Conservation (phyloP, 2,113 vertebrate species). For the Blennius ocellaris region DNA sequence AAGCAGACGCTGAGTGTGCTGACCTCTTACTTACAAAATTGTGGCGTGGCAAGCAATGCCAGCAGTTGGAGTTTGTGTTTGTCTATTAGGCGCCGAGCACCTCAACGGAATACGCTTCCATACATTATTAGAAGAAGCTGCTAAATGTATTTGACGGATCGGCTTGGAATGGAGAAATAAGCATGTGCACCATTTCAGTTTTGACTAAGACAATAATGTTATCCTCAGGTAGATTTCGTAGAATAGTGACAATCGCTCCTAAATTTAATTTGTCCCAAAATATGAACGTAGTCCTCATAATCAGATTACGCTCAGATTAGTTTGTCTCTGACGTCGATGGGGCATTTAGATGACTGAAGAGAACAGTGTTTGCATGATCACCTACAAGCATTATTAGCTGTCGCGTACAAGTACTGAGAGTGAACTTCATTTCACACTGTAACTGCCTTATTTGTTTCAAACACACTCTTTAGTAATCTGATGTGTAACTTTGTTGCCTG, state of each 20-base stretch:
- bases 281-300: neutral
- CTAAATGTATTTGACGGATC: neutral
- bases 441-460: conserved; percentile 5
- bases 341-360: conserved; percentile 1
- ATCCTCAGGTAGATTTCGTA: neutral
- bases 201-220: neutral
- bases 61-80: neutral
- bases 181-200: neutral
- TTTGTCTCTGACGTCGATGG: neutral
- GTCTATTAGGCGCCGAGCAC: neutral
- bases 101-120: neutral
- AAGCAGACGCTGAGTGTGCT: conserved; percentile 45
- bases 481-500: conserved; percentile 2
- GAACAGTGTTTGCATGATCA: neutral
- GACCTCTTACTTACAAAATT: conserved; percentile 43
- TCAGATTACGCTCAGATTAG: neutral
- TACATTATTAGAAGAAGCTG: neutral
- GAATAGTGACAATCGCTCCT: neutral
- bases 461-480: conserved; percentile 8
- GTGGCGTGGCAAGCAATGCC: conserved; percentile 36
- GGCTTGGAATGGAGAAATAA: neutral
- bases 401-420: neutral
- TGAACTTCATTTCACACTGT: neutral
- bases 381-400: neutral
- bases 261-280: conserved; percentile 1